phyloP scores from a whole-genome alignment of 1,140 invertebrate genomes.

The Drosophila kepulauana region DNA sequence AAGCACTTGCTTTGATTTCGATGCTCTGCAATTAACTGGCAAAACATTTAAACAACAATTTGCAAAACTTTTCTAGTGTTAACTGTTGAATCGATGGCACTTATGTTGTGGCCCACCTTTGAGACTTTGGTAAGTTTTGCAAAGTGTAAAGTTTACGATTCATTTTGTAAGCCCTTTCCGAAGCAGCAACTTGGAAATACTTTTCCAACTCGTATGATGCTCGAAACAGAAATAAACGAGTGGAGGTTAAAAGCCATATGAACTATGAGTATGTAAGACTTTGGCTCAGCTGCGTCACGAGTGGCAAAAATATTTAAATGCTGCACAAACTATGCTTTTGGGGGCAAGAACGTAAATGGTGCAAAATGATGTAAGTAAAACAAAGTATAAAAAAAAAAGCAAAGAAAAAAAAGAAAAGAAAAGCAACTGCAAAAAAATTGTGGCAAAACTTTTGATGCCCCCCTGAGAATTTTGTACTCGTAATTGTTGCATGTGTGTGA shows the following conservation, averaged over 20 bases:
- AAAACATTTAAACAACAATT: neutral
- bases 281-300: conserved; percentile 19
- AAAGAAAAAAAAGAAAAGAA: conserved; percentile 8
- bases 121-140: neutral
- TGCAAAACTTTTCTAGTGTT: neutral
- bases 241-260: conserved; percentile 1
- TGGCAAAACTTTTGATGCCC: conserved; percentile 55
- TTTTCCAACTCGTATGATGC: conserved; percentile 31
- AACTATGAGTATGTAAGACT: conserved; percentile 18
- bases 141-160: conserved; percentile 12
- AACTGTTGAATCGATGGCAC: neutral
- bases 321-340: conserved; percentile 43
- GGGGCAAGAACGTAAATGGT: conserved; percentile 11
- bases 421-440: conserved; percentile 31
- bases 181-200: conserved; percentile 58
- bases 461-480: conserved; percentile 21
- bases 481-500: conserved; percentile 34
- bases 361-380: conserved; percentile 25
- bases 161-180: neutral
- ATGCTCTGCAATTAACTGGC: neutral
- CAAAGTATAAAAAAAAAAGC: conserved; percentile 13
- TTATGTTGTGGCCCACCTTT: conserved; percentile 1
- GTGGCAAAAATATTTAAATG: conserved; percentile 54
- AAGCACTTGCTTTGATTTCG: neutral
- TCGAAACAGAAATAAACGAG: conserved; percentile 26